Evolutionary conservation across 1,140 invertebrate genomes (phyloP).

Genomic region (Drosophila pseudoananassae): DNA sequence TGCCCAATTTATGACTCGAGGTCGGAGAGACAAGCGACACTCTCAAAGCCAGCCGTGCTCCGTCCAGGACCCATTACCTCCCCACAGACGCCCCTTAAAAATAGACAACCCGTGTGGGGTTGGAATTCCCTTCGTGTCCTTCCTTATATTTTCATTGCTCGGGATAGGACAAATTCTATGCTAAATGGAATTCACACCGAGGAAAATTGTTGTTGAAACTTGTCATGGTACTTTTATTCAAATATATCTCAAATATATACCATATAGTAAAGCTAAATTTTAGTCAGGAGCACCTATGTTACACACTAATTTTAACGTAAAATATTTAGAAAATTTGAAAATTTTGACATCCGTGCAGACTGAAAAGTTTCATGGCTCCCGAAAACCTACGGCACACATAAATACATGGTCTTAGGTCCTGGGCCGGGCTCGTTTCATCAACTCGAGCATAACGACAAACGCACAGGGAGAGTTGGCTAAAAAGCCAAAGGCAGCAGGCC

Average conservation of each 20-base stretch:
- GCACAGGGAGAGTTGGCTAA: conserved; percentile 19
- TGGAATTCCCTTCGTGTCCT: conserved; percentile 8
- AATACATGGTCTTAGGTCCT: conserved; percentile 55
- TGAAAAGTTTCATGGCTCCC: conserved; percentile 44
- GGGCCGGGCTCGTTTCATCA: conserved; percentile 48
- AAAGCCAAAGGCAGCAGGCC: not conserved
- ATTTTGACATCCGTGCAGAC: conserved; percentile 15
- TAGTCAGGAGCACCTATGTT: not conserved
- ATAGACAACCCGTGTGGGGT: conserved; percentile 43
- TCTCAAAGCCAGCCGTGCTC: conserved; percentile 16
- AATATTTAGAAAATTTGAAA: not conserved
- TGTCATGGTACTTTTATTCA: not conserved
- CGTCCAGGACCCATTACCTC: conserved; percentile 19
- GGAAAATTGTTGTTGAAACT: conserved; percentile 3
- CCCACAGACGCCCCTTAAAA: conserved; percentile 53
- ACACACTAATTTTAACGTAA: not conserved
- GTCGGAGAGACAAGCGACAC: conserved; percentile 51
- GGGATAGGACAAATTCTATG: conserved; percentile 30
- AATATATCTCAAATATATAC: too few relatives aligned
- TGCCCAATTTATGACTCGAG: conserved; percentile 79
- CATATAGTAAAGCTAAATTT: too few relatives aligned
- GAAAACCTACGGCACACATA: conserved; percentile 47
- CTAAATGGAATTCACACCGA: conserved; percentile 44
- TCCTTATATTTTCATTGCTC: conserved; percentile 11
- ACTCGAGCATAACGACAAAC: conserved; percentile 54